A percentile compares a stretch with the other conserved stretches of the same genome.
Conservation (phyloP, 2,113 vertebrate genomes). For the Gobiocypris rarus region DNA sequence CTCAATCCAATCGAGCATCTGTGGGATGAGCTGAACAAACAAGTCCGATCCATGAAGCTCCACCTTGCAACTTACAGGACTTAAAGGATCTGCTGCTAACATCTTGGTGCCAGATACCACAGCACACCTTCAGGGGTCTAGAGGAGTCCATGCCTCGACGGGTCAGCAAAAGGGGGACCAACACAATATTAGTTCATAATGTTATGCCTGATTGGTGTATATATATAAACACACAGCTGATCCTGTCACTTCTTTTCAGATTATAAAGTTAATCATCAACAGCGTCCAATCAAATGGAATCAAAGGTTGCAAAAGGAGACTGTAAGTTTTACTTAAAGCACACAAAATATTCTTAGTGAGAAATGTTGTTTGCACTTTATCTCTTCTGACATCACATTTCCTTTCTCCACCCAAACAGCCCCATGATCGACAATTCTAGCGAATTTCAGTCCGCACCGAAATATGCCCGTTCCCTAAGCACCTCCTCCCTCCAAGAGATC, state of each 20-base stretch:
- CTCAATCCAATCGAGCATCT: too few species aligned
- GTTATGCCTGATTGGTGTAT: background rate
- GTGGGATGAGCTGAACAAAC: too few species aligned
- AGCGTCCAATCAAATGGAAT: slow-evolving; percentile 55
- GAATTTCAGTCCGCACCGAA: slow-evolving; percentile 49
- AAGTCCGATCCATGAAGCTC: too few species aligned
- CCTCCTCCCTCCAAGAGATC: slow-evolving; percentile 36
- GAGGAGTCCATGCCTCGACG: too few species aligned
- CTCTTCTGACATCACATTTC: background rate
- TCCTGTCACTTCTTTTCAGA: slow-evolving; percentile 36
- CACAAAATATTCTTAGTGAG: background rate
- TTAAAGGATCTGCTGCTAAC: too few species aligned
- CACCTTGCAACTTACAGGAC: too few species aligned
- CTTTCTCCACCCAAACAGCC: slow-evolving; percentile 37
- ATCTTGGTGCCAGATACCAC: too few species aligned
- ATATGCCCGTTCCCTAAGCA: slow-evolving; percentile 41
- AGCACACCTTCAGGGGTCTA: too few species aligned
- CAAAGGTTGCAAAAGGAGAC: slow-evolving; percentile 54
- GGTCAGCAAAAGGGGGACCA: too few species aligned
- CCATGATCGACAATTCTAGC: slow-evolving; percentile 52
- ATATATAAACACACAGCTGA: background rate
- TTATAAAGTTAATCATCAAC: slow-evolving; percentile 58
- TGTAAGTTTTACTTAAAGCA: slow-evolving; percentile 40
- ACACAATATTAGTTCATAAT: too few species aligned
- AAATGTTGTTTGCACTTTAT: background rate